Evolutionary conservation across 2,888 invertebrate genomes (phyloP).

Genomic region (Eugnorisma glareosa): DNA sequence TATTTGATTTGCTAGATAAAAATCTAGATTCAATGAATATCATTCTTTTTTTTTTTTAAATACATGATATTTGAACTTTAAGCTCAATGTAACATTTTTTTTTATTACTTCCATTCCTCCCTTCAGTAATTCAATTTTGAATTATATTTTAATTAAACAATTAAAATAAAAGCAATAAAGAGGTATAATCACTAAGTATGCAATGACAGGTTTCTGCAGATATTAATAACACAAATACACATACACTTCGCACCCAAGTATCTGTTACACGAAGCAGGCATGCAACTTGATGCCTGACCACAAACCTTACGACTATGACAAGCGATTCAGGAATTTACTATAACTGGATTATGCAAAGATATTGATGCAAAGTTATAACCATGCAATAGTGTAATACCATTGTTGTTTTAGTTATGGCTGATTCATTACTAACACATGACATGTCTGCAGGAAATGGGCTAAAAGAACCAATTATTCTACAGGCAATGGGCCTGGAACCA

Average conservation of each 20-base stretch:
- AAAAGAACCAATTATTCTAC: background rate
- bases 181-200: background rate
- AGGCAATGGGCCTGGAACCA: background rate
- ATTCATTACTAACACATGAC: constrained; percentile 7
- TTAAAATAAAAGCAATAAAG: no score
- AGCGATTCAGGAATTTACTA: constrained; percentile 47
- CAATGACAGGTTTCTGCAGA: constrained; percentile 10
- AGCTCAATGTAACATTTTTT: background rate
- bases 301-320: constrained; percentile 57
- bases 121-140: background rate
- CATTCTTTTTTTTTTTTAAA: background rate
- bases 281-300: constrained; percentile 68
- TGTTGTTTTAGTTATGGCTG: constrained; percentile 37
- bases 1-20: constrained; percentile 21
- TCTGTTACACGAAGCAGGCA: constrained; percentile 58
- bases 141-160: no score
- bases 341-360: constrained; percentile 47
- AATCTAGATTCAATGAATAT: constrained; percentile 1
- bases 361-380: constrained; percentile 37
- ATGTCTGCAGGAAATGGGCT: background rate
- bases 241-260: constrained; percentile 37
- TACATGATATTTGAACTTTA: background rate
- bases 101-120: background rate
- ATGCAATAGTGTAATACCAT: constrained; percentile 29
- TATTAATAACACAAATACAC: constrained; percentile 24